These are phyloP conservation scores for Tinea semifulvella DNA, from an alignment of 2,888 invertebrate genomes.

Conservation along the genomic window DNA sequence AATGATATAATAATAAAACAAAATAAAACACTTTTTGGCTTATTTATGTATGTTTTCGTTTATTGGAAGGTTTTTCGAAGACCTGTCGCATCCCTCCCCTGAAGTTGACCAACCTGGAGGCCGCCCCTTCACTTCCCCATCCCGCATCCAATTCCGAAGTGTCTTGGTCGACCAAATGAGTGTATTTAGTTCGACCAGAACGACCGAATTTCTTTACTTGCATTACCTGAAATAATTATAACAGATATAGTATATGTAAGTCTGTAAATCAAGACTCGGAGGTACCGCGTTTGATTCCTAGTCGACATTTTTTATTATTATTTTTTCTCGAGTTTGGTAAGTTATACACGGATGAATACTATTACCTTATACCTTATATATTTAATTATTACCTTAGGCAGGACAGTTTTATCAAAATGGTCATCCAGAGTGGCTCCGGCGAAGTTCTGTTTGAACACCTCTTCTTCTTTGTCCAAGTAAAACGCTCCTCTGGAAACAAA, in stretches of 20 bases:
- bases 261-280: too few species aligned
- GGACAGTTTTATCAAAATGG: slow-evolving; percentile 98
- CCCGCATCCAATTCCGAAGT: slow-evolving; percentile 98
- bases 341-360: too few species aligned
- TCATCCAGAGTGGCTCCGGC: slow-evolving; percentile 97
- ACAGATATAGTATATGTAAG: too few species aligned
- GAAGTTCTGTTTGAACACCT: slow-evolving; percentile 91
- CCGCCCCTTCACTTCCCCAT: slow-evolving; percentile 89
- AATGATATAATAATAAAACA: neutral
- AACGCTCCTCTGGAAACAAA: slow-evolving; percentile 85
- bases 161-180: slow-evolving; percentile 98
- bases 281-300: too few species aligned
- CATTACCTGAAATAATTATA: slow-evolving; percentile 75
- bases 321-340: too few species aligned
- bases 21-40: too few species aligned
- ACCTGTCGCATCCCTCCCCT: slow-evolving; percentile 94
- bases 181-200: slow-evolving; percentile 98
- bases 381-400: slow-evolving; percentile 84
- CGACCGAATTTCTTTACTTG: slow-evolving; percentile 99
- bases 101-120: slow-evolving; percentile 66
- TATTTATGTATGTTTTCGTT: slow-evolving; percentile 34
- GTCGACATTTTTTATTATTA: too few species aligned
- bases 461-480: slow-evolving; percentile 93
- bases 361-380: too few species aligned
- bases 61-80: slow-evolving; percentile 85